A percentile compares a stretch with the other conserved stretches of the same genome.
phyloP scores from a whole-genome alignment of 2,888 invertebrate genomes.

The Drosophila cracens region DNA sequence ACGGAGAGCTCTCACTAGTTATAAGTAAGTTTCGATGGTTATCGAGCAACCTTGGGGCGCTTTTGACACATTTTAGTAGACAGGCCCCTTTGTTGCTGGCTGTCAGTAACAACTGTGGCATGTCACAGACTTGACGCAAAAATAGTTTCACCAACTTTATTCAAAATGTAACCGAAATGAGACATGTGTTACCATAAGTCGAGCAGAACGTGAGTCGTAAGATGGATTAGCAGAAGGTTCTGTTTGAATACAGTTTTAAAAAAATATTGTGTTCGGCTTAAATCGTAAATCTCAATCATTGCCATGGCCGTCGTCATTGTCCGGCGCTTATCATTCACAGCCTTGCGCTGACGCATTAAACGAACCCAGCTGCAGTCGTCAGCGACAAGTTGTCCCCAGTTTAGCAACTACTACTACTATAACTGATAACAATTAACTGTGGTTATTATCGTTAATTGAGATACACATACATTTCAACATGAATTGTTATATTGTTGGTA shows the following conservation, averaged over 20 bases:
- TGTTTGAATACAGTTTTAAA: neutral
- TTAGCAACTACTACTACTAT: constrained; percentile 14
- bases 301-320: constrained; percentile 28
- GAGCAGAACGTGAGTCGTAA: constrained; percentile 1
- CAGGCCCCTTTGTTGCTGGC: constrained; percentile 69
- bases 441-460: constrained; percentile 76
- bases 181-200: constrained; percentile 51
- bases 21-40: constrained; percentile 40
- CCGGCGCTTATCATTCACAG: constrained; percentile 50
- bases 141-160: constrained; percentile 71
- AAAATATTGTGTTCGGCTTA: constrained; percentile 14
- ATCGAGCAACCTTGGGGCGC: constrained; percentile 42
- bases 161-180: constrained; percentile 44
- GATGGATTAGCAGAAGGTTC: constrained; percentile 14
- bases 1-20: neutral
- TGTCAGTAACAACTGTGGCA: constrained; percentile 70
- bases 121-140: constrained; percentile 38
- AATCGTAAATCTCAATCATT: constrained; percentile 38
- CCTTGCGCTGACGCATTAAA: constrained; percentile 63
- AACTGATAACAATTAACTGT: constrained; percentile 66
- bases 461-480: constrained; percentile 40
- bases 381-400: constrained; percentile 47
- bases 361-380: constrained; percentile 28
- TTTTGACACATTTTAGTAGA: constrained; percentile 38
- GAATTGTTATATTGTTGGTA: constrained; percentile 33